A percentile compares a stretch with the other conserved stretches of the same genome.
Conservation (phyloP, 2,888 invertebrate genomes). For the Eurois occulta region DNA sequence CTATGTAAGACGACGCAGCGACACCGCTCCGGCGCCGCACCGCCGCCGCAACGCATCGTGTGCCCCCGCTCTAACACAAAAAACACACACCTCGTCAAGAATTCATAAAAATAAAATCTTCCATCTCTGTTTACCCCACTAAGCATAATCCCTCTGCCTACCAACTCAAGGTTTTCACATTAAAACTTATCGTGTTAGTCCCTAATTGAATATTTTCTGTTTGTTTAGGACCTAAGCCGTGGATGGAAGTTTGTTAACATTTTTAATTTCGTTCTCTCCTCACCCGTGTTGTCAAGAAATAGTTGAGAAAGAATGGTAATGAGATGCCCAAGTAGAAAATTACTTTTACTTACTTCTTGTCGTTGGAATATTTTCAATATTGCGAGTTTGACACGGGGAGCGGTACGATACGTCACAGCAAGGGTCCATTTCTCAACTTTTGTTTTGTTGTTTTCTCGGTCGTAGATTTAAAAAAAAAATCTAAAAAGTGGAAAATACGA, state of each 20-base stretch:
- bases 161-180: slow-evolving; percentile 24
- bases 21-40: too few relatives aligned
- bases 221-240: slow-evolving; percentile 47
- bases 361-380: slow-evolving; percentile 8
- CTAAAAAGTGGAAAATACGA: too few relatives aligned
- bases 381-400: background rate
- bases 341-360: slow-evolving; percentile 21
- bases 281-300: slow-evolving; percentile 12
- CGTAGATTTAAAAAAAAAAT: too few relatives aligned
- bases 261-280: slow-evolving; percentile 41
- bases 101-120: background rate
- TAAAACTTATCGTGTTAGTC: slow-evolving; percentile 54
- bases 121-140: background rate
- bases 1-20: too few relatives aligned
- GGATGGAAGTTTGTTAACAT: slow-evolving; percentile 49
- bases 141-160: slow-evolving; percentile 19
- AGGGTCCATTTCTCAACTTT: background rate
- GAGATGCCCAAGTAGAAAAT: slow-evolving; percentile 32
- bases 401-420: background rate
- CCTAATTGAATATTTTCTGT: slow-evolving; percentile 62
- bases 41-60: too few relatives aligned
- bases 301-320: slow-evolving; percentile 44
- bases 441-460: too few relatives aligned
- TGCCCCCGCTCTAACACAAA: too few relatives aligned
- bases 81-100: background rate